Evolutionary conservation across 1,140 invertebrate genomes (phyloP).

Genomic region (fruit fly (Drosophila melanogaster)): Release_6_plus_ISO1_MT NT_033777.3:18056501-18057000

Average conservation of each 20-base stretch:
- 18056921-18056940: slow-evolving; percentile 69
- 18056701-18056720: slow-evolving; percentile 29
- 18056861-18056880: slow-evolving; percentile 8
- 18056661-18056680: too few relatives aligned
- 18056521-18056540: background rate
- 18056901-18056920: slow-evolving; percentile 21
- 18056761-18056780: slow-evolving; percentile 51
- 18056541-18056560: background rate
- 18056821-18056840: background rate
- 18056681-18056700: background rate
- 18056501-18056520: slow-evolving; percentile 29
- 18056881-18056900: background rate
- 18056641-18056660: too few relatives aligned
- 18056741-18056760: slow-evolving; percentile 81
- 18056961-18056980: slow-evolving; percentile 78
- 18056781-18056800: slow-evolving; percentile 76
- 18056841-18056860: slow-evolving; percentile 19
- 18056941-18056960: slow-evolving; percentile 77
- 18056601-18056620: too few relatives aligned
- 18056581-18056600: too few relatives aligned
- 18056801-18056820: slow-evolving; percentile 64
- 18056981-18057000: slow-evolving; percentile 67
- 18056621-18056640: too few relatives aligned
- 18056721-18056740: slow-evolving; percentile 53
- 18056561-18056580: too few relatives aligned